These are phyloP conservation scores for Amia ocellicauda DNA, from an alignment of 2,113 vertebrate species.

Conservation along the genomic window DNA sequence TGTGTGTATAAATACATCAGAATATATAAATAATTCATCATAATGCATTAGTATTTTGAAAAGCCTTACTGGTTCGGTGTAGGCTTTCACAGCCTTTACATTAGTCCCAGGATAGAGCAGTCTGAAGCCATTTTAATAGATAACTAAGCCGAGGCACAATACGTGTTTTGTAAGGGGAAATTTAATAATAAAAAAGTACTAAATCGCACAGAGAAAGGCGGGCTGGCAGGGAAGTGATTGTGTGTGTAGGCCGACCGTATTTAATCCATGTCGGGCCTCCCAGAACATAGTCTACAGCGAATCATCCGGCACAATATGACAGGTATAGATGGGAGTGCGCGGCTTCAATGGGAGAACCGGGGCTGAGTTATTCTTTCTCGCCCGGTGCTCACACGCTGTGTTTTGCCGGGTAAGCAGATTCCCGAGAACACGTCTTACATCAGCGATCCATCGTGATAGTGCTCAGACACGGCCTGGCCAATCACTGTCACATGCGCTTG, in stretches of 20 bases:
- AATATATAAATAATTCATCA: too few relatives aligned
- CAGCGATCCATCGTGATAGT: not conserved
- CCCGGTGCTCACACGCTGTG: conserved; percentile 10
- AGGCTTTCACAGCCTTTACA: too few relatives aligned
- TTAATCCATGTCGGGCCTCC: conserved; percentile 3
- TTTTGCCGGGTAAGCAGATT: conserved; percentile 16
- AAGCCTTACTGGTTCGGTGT: too few relatives aligned
- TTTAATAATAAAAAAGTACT: too few relatives aligned
- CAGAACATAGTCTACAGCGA: not conserved
- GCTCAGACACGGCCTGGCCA: not conserved
- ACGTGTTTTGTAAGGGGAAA: too few relatives aligned
- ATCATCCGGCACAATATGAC: conserved; percentile 4
- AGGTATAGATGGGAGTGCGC: not conserved
- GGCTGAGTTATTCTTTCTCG: not conserved
- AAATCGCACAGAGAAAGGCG: too few relatives aligned
- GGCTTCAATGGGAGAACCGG: not conserved
- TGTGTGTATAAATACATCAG: too few relatives aligned
- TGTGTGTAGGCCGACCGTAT: not conserved
- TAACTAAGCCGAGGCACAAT: too few relatives aligned
- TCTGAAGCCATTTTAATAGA: too few relatives aligned
- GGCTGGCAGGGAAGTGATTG: too few relatives aligned
- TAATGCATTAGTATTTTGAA: too few relatives aligned
- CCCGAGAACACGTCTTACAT: not conserved
- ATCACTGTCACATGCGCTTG: conserved; percentile 1
- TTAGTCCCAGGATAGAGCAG: too few relatives aligned